Evolutionary conservation across 1,140 invertebrate species (phyloP).

Genomic region (Drosophila novamexicana): DNA sequence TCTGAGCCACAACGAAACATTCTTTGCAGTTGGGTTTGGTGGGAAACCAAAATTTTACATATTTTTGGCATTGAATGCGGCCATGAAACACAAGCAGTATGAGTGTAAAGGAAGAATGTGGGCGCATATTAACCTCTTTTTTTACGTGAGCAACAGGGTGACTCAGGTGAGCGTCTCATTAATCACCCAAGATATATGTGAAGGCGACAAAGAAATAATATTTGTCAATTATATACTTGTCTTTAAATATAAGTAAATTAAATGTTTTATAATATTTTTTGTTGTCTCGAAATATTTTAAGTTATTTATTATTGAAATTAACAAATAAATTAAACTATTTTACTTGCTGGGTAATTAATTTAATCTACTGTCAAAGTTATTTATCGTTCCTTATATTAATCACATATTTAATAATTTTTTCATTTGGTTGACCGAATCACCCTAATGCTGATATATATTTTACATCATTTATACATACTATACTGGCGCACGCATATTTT

Average conservation of each 20-base stretch:
- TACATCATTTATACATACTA: constrained; percentile 20
- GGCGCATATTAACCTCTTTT: constrained; percentile 49
- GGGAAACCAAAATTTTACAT: constrained; percentile 58
- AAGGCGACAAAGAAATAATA: background rate
- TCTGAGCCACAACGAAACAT: constrained; percentile 20
- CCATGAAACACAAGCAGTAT: constrained; percentile 34
- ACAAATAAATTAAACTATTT: no score
- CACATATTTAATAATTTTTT: background rate
- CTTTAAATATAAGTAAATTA: background rate
- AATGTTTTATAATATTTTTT: background rate
- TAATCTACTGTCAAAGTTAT: no score
- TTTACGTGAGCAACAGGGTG: constrained; percentile 27
- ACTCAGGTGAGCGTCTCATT: background rate
- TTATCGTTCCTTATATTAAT: no score
- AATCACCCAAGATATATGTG: background rate
- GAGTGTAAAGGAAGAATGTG: constrained; percentile 3
- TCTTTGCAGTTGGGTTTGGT: constrained; percentile 18
- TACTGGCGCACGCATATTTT: constrained; percentile 61
- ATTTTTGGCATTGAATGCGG: constrained; percentile 70
- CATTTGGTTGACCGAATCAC: constrained; percentile 2
- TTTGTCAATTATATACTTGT: background rate
- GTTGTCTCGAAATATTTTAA: no score
- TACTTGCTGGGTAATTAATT: no score
- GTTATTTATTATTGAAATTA: no score
- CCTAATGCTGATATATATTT: constrained; percentile 18